phyloP scores from a whole-genome alignment of 2,797 vertebrate genomes.

The Otus scops region DNA sequence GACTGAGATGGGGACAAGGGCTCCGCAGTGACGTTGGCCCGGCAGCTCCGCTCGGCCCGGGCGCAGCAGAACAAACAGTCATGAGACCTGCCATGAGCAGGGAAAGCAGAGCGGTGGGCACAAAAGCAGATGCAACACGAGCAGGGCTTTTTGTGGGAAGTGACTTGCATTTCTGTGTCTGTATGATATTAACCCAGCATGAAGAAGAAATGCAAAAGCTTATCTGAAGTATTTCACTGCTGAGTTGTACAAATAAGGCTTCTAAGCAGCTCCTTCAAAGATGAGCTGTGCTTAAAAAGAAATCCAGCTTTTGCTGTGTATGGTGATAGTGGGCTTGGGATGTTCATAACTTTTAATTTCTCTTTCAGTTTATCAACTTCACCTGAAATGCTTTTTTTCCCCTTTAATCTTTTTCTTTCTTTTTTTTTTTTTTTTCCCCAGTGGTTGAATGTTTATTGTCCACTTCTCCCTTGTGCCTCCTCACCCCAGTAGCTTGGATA shows the following conservation, averaged over 20 bases:
- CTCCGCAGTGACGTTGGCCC: too few species aligned
- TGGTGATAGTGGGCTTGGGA: not conserved
- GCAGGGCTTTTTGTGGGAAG: not conserved
- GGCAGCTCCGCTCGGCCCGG: too few species aligned
- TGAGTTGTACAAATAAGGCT: not conserved
- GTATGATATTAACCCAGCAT: too few species aligned
- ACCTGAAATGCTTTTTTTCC: not conserved
- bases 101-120: too few species aligned
- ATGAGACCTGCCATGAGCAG: too few species aligned
- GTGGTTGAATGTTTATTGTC: not conserved
- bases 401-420: not conserved
- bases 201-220: too few species aligned
- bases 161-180: not conserved
- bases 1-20: too few species aligned
- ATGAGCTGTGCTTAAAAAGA: not conserved
- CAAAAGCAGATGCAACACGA: rapidly evolving
- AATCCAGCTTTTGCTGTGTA: not conserved
- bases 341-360: not conserved
- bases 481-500: not conserved
- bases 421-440: not conserved
- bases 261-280: not conserved
- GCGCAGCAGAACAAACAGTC: too few species aligned
- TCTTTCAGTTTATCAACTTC: not conserved
- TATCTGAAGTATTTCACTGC: rapidly evolving
- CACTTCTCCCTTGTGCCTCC: not conserved